These are phyloP conservation scores for Medauroidea extradentata DNA, from an alignment of 1,140 invertebrate genomes.

Conservation along the genomic window DNA sequence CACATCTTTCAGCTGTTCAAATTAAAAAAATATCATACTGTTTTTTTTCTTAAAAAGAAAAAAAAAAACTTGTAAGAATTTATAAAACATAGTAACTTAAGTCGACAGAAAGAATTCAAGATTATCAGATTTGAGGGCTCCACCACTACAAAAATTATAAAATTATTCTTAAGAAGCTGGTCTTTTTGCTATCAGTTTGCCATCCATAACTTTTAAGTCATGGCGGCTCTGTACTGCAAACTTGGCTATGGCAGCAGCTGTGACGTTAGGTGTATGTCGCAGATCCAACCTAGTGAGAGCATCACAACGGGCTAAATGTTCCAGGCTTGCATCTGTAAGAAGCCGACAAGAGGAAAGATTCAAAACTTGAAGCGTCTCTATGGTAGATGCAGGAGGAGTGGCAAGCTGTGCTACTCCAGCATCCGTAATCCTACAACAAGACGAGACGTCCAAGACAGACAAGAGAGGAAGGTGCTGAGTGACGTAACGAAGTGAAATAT, in stretches of 20 bases:
- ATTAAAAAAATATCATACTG: too few relatives aligned
- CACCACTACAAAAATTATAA: too few relatives aligned
- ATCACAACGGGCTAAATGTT: conserved; percentile 67
- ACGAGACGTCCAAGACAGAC: conserved; percentile 72
- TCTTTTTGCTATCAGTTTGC: conserved; percentile 12
- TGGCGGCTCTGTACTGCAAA: conserved; percentile 51
- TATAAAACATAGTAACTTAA: too few relatives aligned
- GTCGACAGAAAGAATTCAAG: too few relatives aligned
- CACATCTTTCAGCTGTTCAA: too few relatives aligned
- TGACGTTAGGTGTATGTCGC: conserved; percentile 69
- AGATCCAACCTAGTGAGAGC: conserved; percentile 63
- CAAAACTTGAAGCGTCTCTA: conserved; percentile 54
- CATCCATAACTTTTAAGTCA: conserved; percentile 13
- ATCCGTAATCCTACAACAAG: conserved; percentile 81
- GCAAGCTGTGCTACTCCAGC: conserved; percentile 82
- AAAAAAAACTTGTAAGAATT: too few relatives aligned
- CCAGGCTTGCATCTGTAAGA: conserved; percentile 75
- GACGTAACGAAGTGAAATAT: conserved; percentile 77
- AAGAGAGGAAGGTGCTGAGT: conserved; percentile 71
- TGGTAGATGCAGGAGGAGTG: conserved; percentile 54
- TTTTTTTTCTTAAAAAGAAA: too few relatives aligned
- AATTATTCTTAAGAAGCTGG: not conserved
- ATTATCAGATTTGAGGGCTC: too few relatives aligned
- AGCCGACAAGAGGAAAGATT: conserved; percentile 77
- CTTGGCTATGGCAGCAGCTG: conserved; percentile 70